Conservation (phyloP, 2,113 vertebrate species). For the Heptranchias perlo region DNA sequence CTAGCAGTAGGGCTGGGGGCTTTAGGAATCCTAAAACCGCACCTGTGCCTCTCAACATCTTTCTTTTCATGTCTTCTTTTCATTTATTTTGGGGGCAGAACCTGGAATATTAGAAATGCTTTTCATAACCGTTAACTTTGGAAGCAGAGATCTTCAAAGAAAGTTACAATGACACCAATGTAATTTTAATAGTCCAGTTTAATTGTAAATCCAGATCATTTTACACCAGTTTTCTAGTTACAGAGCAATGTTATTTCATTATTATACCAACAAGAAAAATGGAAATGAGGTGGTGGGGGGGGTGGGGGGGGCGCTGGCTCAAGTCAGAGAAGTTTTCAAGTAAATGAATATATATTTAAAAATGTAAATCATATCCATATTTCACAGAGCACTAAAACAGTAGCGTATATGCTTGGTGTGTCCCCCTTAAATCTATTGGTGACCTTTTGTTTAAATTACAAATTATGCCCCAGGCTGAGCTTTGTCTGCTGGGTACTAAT, state of each 20-base stretch:
- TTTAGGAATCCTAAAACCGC: slow-evolving; percentile 45
- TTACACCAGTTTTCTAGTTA: not conserved
- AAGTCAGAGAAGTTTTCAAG: not conserved
- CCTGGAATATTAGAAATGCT: not conserved
- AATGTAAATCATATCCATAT: slow-evolving; percentile 30
- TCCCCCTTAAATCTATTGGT: slow-evolving; percentile 31
- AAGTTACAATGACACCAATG: not conserved
- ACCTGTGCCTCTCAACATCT: slow-evolving; percentile 37
- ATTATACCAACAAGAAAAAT: not conserved
- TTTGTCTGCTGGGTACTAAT: slow-evolving; percentile 25
- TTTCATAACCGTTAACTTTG: slow-evolving; percentile 6
- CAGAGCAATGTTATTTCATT: not conserved
- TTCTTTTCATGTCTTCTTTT: not conserved
- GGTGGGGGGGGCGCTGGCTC: not conserved
- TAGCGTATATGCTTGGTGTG: not conserved
- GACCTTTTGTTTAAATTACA: slow-evolving; percentile 37
- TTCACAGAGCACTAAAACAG: not conserved
- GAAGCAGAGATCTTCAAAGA: not conserved
- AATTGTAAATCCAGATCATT: not conserved
- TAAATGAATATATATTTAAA: slow-evolving; percentile 31
- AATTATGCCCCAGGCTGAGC: slow-evolving; percentile 12
- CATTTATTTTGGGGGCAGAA: not conserved
- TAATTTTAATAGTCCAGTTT: not conserved
- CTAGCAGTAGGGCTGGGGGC: slow-evolving; percentile 45
- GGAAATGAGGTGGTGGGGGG: too few species aligned